Conservation (phyloP, 2,797 vertebrate genomes). For the Leptoclinus maculatus region DNA sequence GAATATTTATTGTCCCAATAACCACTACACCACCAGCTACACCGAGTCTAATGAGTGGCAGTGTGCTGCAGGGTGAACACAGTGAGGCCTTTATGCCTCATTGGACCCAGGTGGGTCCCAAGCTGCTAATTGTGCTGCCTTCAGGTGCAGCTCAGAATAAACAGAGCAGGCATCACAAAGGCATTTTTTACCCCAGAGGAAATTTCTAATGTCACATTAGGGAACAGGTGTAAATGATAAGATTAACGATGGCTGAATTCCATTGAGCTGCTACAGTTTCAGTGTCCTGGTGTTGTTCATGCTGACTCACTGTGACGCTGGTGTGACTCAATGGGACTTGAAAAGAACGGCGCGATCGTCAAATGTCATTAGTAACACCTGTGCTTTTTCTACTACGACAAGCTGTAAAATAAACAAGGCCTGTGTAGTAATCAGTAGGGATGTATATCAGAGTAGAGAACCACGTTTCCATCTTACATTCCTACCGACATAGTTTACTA, state of each 20-base stretch:
- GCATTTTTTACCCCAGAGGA: not conserved
- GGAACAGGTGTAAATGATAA: not conserved
- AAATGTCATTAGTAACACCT: not conserved
- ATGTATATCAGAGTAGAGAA: not conserved
- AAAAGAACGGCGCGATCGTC: not conserved
- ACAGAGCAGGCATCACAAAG: not conserved
- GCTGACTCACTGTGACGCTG: not conserved
- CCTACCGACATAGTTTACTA: not conserved
- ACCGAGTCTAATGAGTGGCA: not conserved
- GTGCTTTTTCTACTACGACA: not conserved
- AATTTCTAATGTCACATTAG: not conserved
- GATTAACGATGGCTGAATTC: not conserved
- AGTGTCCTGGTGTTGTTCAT: not conserved
- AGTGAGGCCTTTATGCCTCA: not conserved
- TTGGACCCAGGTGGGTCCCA: not conserved
- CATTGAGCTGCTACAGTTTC: not conserved
- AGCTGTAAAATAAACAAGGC: not conserved
- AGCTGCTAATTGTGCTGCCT: not conserved
- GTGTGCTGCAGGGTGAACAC: not conserved
- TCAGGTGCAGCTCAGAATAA: not conserved
- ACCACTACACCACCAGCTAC: not conserved
- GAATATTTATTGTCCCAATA: not conserved
- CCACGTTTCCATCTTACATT: not conserved
- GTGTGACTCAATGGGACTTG: not conserved
- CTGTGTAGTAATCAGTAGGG: not conserved